Conservation (phyloP, 2,797 vertebrate genomes). For the Odontamblyopus rebecca region DNA sequence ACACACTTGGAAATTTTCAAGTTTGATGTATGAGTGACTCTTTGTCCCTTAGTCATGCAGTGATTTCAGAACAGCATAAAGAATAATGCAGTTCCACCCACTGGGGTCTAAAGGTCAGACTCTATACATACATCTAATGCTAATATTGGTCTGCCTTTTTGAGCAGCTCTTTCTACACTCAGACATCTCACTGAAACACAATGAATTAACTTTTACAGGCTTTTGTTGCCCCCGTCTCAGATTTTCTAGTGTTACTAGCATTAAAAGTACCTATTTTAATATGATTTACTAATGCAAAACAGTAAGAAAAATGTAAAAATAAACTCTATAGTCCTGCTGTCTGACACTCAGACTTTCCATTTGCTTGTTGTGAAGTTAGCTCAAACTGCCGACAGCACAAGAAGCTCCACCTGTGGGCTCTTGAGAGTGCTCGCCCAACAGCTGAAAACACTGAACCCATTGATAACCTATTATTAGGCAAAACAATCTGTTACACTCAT, state of each 20-base stretch:
- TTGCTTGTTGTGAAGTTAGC: not conserved
- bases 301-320: too few relatives aligned
- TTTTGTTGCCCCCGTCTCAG: not conserved
- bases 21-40: not conserved
- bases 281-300: not conserved
- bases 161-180: not conserved
- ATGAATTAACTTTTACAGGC: not conserved
- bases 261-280: not conserved
- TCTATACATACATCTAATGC: not conserved
- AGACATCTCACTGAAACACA: not conserved
- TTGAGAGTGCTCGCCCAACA: not conserved
- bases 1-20: not conserved
- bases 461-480: not conserved
- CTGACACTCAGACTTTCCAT: not conserved
- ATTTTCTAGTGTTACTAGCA: not conserved
- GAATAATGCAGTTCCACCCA: not conserved
- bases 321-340: not conserved
- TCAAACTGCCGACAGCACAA: not conserved
- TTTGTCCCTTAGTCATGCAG: not conserved
- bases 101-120: not conserved
- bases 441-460: conserved; percentile 3
- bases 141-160: not conserved
- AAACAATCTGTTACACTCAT: not conserved
- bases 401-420: not conserved
- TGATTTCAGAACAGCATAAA: not conserved